Evolutionary conservation across 2,797 vertebrate species (phyloP).

Genomic region (Lepilemur septentrionalis): DNA sequence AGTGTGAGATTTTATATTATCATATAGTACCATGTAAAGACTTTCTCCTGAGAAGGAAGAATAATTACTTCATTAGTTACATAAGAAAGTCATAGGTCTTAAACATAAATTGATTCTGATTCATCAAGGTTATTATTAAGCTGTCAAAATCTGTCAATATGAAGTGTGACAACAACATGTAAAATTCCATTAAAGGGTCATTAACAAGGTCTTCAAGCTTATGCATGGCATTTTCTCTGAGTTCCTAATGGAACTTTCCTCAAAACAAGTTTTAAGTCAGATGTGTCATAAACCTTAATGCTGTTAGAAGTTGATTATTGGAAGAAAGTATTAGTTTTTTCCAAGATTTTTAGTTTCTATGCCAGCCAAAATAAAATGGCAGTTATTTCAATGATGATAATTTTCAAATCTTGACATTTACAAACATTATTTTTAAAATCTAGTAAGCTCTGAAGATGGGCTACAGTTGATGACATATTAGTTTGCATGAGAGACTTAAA

Average conservation of each 20-base stretch:
- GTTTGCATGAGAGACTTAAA: slow-evolving; percentile 40
- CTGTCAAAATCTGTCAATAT: slow-evolving; percentile 74
- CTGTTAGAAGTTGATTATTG: slow-evolving; percentile 41
- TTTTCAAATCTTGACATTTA: slow-evolving; percentile 55
- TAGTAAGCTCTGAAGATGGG: slow-evolving; percentile 14
- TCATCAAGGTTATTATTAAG: slow-evolving; percentile 71
- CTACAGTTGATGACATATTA: not conserved
- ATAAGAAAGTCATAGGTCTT: slow-evolving; percentile 69
- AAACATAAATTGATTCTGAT: slow-evolving; percentile 72
- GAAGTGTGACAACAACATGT: slow-evolving; percentile 62
- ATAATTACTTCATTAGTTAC: slow-evolving; percentile 75
- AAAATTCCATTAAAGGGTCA: slow-evolving; percentile 71
- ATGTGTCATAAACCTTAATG: slow-evolving; percentile 35
- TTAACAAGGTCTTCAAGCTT: slow-evolving; percentile 23
- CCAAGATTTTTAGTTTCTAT: not conserved
- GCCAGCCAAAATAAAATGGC: slow-evolving; percentile 28
- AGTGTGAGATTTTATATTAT: slow-evolving; percentile 58
- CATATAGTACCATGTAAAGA: not conserved
- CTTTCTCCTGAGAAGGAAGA: slow-evolving; percentile 24
- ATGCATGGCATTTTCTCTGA: slow-evolving; percentile 58
- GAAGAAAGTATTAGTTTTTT: slow-evolving; percentile 49
- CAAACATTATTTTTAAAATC: slow-evolving; percentile 25
- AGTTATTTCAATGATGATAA: slow-evolving; percentile 46
- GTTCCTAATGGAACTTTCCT: slow-evolving; percentile 59
- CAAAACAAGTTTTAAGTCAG: slow-evolving; percentile 31